Percentiles rank a stretch among this genome's conserved stretches.
Evolutionary conservation across 2,888 invertebrate species (phyloP).

Genomic region (Tridacna gigas): DNA sequence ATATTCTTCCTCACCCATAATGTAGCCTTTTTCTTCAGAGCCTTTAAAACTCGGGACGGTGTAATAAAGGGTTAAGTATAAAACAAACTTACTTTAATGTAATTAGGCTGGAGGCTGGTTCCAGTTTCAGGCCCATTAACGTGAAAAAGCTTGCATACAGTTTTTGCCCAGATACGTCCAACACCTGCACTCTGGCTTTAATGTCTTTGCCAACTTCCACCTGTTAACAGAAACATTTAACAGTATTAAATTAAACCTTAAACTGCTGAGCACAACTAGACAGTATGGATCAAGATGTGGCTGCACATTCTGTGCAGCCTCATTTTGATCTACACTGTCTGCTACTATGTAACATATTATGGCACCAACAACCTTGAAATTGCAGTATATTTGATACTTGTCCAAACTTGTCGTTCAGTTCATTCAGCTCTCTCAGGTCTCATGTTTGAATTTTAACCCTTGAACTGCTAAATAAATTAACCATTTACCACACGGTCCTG

Average conservation of each 20-base stretch:
- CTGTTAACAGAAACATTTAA: conserved; percentile 70
- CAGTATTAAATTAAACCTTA: background rate
- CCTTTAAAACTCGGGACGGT: background rate
- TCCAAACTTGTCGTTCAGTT: no score
- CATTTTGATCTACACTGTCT: background rate
- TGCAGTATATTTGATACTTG: no score
- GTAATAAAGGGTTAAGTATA: background rate
- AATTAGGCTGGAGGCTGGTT: conserved; percentile 82
- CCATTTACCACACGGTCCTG: background rate
- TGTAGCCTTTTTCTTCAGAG: no score
- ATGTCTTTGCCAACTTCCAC: conserved; percentile 84
- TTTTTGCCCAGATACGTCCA: conserved; percentile 82
- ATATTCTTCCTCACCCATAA: no score
- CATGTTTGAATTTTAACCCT: no score
- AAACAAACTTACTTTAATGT: conserved; percentile 79
- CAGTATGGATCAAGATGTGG: no score
- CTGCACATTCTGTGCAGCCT: background rate
- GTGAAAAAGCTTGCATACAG: conserved; percentile 84
- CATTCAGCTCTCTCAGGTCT: no score
- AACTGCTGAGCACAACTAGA: no score
- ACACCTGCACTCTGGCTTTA: conserved; percentile 82
- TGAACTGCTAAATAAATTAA: background rate
- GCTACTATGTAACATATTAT: background rate
- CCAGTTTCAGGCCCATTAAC: conserved; percentile 84
- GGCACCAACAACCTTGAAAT: background rate